Base-by-base conservation (phyloP, 2,888 invertebrate species). In the Platycheirus albimanus region DNA sequence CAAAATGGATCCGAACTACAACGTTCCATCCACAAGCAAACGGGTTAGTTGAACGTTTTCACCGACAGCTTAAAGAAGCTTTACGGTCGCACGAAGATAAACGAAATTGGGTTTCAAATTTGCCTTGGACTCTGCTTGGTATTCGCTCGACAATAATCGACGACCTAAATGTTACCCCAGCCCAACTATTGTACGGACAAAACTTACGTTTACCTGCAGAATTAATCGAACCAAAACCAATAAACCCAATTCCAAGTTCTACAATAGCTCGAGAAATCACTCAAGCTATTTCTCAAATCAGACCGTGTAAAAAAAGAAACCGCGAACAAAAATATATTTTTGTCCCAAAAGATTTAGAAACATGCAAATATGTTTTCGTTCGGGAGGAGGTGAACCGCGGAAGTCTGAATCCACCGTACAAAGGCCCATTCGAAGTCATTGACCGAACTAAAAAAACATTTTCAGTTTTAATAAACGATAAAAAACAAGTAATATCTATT, bases 171-270 rank as follows among this genome's bases (percentile, higher is more conserved):
- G 33, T 33, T 33, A 33, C 33, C 5, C 33, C 33, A 33, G 33
- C 33, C 10, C 7, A 33, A 33, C 33, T 79, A 45, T 41, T 72
- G 5, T 79, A 61, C 38, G 78, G 72, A 8, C 56, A 52, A 56
- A 61, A 45, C 13, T 36, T 70, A 41, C 36, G 45, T 15, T 28
- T 70, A 15, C 63, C 63, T 10, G 52, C 69, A 15, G 49, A 76
- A 20, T n/a, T 33, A 17, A 33, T 52, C 11, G 33, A 33, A 33
- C 52, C 52, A 30, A 52, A 52, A 33, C 33, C 52, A 0, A 11
- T 52, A 5, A 52, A 52, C 33, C 33, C 33, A 4, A 47, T 47
- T 63, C 20, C 19, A 20, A 63, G 28, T 33, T 36, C 30, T 0
- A 11, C 45, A 2, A 19, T 11, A 61, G 43, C 61, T 33, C 15